Base-by-base conservation (phyloP, 2,888 invertebrate species). In the Aphrophora alni region DNA sequence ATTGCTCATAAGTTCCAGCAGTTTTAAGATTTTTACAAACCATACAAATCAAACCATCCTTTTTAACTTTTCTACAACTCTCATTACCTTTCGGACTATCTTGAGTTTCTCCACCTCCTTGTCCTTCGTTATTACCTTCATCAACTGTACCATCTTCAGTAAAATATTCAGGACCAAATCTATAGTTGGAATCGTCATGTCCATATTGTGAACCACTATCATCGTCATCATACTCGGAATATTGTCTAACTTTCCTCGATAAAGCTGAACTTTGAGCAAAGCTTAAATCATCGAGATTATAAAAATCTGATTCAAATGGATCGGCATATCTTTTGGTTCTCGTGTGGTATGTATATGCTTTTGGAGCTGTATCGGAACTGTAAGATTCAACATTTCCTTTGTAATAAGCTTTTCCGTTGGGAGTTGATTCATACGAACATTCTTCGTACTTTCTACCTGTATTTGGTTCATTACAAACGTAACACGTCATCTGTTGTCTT, bases 391-490 rank as follows among this genome's bases (percentile, higher is more conserved):
- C 77, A 26, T 83, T 81, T 25, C 87, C 88, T 68, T 86, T 84
- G 82, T 87, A 88, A 82, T 88, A 88, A 27, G 87, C 90, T 86
- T 94, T 92, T 83, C 94, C 93, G 85, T 92, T 91, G 0, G 94
- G 94, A 82, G 92, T 91, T 0, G 93, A 92, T 17, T 93, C 93
- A 87, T 95, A 96, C 0, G 94, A 93, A 87, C 96, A 96, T n/a
- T 93, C 93, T 87, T 96, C 95, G 83, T 92, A 95, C 83, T 93
- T 93, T 44, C 93, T 94, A 68, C 94, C 94, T 1, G 92, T 93
- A 87, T 93, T 92, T 0, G 93, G 91, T 86, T 95, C 93, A 84
- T 93, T 92, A 86, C 96, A 96, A 0, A 94, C 90, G 83, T 91
- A 92, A 87, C 95, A 95, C 0, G 82, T 80, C 82, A 84, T 81